Conservation (phyloP, 2,888 invertebrate genomes). For the Drosophila acutilabella region DNA sequence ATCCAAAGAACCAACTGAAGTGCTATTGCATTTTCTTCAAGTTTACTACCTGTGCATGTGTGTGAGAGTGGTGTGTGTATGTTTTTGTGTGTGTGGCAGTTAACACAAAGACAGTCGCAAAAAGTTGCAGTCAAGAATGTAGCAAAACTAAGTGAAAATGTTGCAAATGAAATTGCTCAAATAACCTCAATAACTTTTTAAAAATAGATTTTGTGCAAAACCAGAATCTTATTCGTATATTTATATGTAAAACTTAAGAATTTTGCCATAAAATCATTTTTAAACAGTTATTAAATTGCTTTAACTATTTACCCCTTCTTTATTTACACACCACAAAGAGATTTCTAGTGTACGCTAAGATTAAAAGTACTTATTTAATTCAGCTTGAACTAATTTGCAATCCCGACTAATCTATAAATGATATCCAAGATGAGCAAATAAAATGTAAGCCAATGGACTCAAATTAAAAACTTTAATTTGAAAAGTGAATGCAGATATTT, state of each 20-base stretch:
- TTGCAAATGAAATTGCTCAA: not conserved
- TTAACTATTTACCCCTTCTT: no score
- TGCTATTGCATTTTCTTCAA: constrained; percentile 62
- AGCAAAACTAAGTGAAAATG: constrained; percentile 27
- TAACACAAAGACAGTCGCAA: constrained; percentile 11
- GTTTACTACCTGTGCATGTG: constrained; percentile 7
- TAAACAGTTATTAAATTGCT: not conserved
- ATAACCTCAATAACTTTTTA: not conserved
- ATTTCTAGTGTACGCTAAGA: not conserved
- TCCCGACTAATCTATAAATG: no score
- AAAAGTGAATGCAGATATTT: not conserved
- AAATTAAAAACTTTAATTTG: not conserved
- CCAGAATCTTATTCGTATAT: not conserved
- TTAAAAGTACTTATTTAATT: not conserved
- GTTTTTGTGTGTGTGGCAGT: constrained; percentile 13
- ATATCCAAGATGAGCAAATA: not conserved
- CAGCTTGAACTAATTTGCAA: no score
- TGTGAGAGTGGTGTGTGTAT: no score
- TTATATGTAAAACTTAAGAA: not conserved
- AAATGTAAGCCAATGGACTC: not conserved
- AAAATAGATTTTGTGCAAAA: no score
- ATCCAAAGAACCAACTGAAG: constrained; percentile 41
- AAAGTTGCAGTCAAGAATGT: constrained; percentile 15
- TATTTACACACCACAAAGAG: no score
- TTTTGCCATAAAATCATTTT: no score